Base-by-base conservation (phyloP, 2,888 invertebrate species). In the Mesoligia furuncula region DNA sequence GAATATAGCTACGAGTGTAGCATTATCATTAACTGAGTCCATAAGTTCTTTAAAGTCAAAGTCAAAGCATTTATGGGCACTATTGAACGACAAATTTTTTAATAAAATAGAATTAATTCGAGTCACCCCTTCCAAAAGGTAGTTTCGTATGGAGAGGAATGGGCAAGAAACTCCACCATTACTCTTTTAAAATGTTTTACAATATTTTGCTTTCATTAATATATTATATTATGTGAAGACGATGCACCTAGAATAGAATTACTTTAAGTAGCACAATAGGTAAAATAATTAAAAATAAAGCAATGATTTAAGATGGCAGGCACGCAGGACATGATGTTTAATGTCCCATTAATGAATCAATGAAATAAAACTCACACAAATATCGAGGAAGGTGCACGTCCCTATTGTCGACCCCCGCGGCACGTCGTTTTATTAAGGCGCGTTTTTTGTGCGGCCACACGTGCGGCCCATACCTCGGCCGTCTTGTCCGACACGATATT, bases 381-480 rank as follows among this genome's bases (percentile, higher is more conserved):
- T 75, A 78, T 84, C 79, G 85, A 79, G n/a, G 48, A 48, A 78
- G 80, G 68, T 75, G 73, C 68, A 71, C 93, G 83, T 89, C 94
- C 87, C 93, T 94, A 91, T 31, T 31, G 79, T 64, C 92, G 93
- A 92, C 94, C 94, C 95, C 94, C 94, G 93, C 95, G 94, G 94
- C 94, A 94, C 93, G 91, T 94, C 95, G 95, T 95, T 94, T 95
- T 96, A 95, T 95, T 94, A 95, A 95, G 94, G 94, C 94, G 93
- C 91, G 93, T 95, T 96, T 96, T 96, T 96, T 96, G 95, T 95
- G 93, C 93, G 92, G 89, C 84, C 95, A 96, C 96, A 96, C 96
- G 96, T 96, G 96, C 91, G 88, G 82, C 86, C 94, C 96, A 95
- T 93, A 93, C 96, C 94, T 93, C 94, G 93, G 73, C 78, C 87